phyloP scores from a whole-genome alignment of 2,113 vertebrate species.

The Polyodon spathula region DNA sequence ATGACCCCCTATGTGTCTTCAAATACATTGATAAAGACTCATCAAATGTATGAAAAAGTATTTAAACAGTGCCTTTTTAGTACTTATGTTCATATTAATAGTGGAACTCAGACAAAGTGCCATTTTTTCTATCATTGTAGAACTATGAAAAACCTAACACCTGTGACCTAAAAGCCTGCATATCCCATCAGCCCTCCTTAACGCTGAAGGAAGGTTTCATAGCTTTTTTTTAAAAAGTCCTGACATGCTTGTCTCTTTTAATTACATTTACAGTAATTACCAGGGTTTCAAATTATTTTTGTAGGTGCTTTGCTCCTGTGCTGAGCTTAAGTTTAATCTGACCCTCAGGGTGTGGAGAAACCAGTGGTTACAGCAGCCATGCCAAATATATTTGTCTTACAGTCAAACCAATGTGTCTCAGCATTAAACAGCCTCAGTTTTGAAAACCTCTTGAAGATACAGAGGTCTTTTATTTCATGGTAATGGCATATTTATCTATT shows the following conservation, averaged over 20 bases:
- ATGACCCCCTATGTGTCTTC: no score
- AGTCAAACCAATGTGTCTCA: background rate
- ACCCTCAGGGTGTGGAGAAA: conserved; percentile 8
- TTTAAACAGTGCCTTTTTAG: no score
- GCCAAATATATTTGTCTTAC: conserved; percentile 7
- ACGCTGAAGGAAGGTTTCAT: background rate
- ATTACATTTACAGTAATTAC: conserved; percentile 4
- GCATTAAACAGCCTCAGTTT: background rate
- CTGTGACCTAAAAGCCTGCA: no score
- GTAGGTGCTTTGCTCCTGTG: background rate
- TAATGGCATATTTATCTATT: conserved; percentile 3
- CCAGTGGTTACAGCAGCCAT: background rate
- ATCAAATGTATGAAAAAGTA: no score
- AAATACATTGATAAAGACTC: no score
- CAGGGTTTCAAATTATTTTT: conserved; percentile 4
- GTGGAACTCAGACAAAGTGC: no score
- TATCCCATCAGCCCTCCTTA: no score
- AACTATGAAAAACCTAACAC: no score
- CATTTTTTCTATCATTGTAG: no score
- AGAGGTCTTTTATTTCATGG: conserved; percentile 24
- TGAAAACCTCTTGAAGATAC: conserved; percentile 20
- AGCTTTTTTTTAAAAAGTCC: background rate
- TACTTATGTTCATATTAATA: no score
- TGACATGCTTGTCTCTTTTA: background rate
- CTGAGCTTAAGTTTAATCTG: conserved; percentile 13